Evolutionary conservation across 2,888 invertebrate genomes (phyloP), one percentile per base, ranked within the genome.

Genomic region (Tyria jacobaeae): DNA sequence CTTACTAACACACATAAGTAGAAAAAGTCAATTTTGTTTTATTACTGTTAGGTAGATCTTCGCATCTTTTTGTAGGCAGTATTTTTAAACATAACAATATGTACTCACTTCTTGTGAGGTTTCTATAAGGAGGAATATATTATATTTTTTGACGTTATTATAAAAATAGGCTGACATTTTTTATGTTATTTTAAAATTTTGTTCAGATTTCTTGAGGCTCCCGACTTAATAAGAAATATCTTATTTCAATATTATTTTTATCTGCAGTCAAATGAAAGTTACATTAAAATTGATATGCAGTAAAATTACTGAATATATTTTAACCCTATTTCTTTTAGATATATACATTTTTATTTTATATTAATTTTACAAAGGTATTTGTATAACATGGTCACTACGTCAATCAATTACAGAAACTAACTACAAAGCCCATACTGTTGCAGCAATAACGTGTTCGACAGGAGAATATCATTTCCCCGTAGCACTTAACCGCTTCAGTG

Each of bases 1-100:
- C 49, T 17, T 50, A 6, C 17, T 10, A 2, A 1, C 17, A 2
- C 12, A 34, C 21, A 21, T 14, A 51, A 34, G 34, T 34, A 51
- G 31, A 51, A 51, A 48, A 51, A 51, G n/a, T 34, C 34, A 51
- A 34, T 51, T 51, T 34, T 21, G 21, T 31, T 51, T 51, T 17
- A 51, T 35, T 51, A n/a, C 50, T 34, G 7, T n/a, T 34, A 21
- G 12, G 21, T 34, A 21, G 21, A 15, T 51, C 21, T 21, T 17
- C 21, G 10, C 21, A 35, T 35, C 21, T 35, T 51, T 35, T 2
- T 51, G 37, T 37, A 15, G 3, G 15, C 37, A 4, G 15, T 37
- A 51, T 35, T 34, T 35, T 51, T 14, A 6, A 37, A 37, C 15
- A 37, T 37, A 31, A 31, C n/a, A n/a, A n/a, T n/a, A n/a, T n/a